Evolutionary conservation across 1,140 invertebrate genomes (phyloP), one percentile per base, ranked within the genome.

Genomic region (Scaptomyza pallida): DNA sequence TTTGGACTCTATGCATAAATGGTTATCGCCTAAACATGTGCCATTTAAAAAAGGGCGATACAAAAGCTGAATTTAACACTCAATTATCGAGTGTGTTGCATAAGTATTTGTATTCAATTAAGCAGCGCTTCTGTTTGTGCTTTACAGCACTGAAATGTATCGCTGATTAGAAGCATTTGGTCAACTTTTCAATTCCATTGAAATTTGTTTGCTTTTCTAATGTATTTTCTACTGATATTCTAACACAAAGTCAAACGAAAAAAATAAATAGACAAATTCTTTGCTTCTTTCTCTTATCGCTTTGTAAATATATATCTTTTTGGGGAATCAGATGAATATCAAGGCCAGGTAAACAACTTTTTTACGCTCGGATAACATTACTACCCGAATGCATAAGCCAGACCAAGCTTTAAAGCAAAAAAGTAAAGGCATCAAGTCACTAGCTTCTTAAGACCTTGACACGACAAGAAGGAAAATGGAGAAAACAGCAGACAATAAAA

Each of bases 1-100:
- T 70, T 63, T 70, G 44, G n/a, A 41, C 47, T 41, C 40, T 44
- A 41, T 62, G 57, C 41, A 54, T 54, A 63, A 60, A 51, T 67
- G 54, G 30, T 19, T 16, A 30, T 16, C 13, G 17, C 26, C 57
- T 23, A 48, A 48, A 40, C 33, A 45, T 26, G 33, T 51, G 47
- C 15, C 19, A 26, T n/a, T n/a, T n/a, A n/a, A n/a, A n/a, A 17
- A 41, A 13, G 10, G 40, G 19, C 4, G 19, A 54, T 54, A 23
- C 23, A 13, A 15, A 15, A 19, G n/a, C 19, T 6, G 12, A 6
- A 41, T 26, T 52, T 43, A 16, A 26, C 21, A 26, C 37, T 43
- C 21, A 15, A 16, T 55, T 15, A 43, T 55, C 41, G 17, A 12
- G 35, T 41, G 35, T 15, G 8, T 4, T 4, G 23, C 6, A 26